Conservation (phyloP, 2,113 vertebrate species). For the Spermophilus dauricus region DNA sequence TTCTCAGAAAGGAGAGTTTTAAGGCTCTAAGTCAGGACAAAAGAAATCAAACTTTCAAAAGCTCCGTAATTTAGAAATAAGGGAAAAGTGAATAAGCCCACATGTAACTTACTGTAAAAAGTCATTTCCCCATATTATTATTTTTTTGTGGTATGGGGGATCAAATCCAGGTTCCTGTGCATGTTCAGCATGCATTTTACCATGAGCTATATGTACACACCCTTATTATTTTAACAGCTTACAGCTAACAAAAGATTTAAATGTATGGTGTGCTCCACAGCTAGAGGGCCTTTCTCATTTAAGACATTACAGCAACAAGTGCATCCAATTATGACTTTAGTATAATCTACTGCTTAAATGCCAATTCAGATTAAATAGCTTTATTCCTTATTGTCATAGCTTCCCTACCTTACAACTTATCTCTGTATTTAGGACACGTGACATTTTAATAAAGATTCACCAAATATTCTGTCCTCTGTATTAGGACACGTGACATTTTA, state of each 20-base stretch:
- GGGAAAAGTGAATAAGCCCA: slow-evolving; percentile 13
- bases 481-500: neutral
- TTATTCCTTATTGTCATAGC: neutral
- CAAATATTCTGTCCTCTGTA: slow-evolving; percentile 13
- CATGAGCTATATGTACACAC: neutral
- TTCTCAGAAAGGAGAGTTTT: neutral
- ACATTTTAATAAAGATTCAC: slow-evolving; percentile 19
- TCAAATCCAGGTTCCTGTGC: neutral
- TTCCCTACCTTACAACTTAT: neutral
- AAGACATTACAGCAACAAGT: neutral
- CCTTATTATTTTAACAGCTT: neutral
- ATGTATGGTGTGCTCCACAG: neutral
- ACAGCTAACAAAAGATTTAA: neutral
- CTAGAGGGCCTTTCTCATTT: neutral
- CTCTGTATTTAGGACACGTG: neutral
- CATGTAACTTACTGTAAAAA: neutral
- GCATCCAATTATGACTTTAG: neutral
- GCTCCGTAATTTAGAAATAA: slow-evolving; percentile 1
- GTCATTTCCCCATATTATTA: neutral
- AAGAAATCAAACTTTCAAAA: neutral
- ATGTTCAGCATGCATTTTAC: neutral
- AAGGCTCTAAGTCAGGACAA: neutral
- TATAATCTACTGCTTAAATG: neutral
- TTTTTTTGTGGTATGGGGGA: neutral
- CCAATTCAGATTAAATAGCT: neutral